Conservation (phyloP, 2,797 vertebrate species). For the Poecilia picta region DNA sequence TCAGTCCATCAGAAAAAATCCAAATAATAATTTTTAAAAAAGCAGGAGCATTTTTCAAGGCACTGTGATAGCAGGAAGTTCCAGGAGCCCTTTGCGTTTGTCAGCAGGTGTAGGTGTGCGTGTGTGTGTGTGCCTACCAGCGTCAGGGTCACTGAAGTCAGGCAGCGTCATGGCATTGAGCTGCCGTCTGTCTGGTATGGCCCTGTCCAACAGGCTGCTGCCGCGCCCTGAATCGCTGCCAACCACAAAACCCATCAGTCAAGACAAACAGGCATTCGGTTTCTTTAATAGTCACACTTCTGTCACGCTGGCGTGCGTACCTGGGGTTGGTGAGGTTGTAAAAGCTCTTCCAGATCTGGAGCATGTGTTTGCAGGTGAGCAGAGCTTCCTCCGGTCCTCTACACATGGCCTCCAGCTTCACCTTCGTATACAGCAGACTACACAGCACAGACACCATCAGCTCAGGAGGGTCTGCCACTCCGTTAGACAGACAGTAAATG, state of each 20-base stretch:
- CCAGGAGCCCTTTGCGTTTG: neutral
- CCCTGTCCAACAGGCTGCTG: slow-evolving; percentile 96
- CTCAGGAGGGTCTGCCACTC: neutral
- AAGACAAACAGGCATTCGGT: neutral
- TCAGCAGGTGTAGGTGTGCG: slow-evolving; percentile 8
- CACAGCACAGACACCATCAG: neutral
- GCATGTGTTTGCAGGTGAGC: slow-evolving; percentile 97
- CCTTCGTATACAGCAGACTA: slow-evolving; percentile 89
- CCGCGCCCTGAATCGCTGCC: slow-evolving; percentile 95
- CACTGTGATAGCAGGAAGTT: neutral
- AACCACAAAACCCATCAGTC: slow-evolving; percentile 6
- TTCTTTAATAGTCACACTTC: neutral
- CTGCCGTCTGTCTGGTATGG: slow-evolving; percentile 94
- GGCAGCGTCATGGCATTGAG: slow-evolving; percentile 95
- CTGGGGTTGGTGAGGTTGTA: slow-evolving; percentile 99
- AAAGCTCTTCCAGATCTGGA: slow-evolving; percentile 99
- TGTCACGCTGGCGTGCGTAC: slow-evolving; percentile 69
- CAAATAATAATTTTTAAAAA: neutral
- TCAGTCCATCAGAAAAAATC: neutral
- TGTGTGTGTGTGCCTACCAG: slow-evolving; percentile 81
- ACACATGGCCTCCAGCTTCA: slow-evolving; percentile 93
- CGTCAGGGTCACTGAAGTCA: slow-evolving; percentile 97
- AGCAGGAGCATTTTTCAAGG: neutral
- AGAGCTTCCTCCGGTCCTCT: slow-evolving; percentile 94
- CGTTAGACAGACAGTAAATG: neutral